Conservation (phyloP, 1,140 invertebrate species). For the Brachionus sp. region DNA sequence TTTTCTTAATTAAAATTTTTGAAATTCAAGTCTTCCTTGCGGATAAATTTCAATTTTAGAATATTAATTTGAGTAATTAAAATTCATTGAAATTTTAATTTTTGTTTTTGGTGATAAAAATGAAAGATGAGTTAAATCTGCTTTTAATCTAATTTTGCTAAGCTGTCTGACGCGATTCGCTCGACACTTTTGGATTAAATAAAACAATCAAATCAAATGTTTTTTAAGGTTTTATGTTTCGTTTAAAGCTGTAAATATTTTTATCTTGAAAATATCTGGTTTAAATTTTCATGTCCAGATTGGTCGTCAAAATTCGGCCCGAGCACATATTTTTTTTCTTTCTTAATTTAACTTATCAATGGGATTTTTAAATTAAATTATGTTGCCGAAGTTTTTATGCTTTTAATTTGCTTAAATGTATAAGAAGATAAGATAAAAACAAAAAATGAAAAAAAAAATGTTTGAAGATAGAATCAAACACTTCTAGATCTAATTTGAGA, state of each 20-base stretch:
- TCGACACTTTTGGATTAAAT: not conserved
- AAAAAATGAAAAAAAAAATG: not conserved
- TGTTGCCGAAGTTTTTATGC: not conserved
- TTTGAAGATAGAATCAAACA: not conserved
- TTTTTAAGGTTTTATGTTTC: conserved; percentile 13
- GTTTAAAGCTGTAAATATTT: conserved; percentile 13
- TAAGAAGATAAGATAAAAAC: not conserved
- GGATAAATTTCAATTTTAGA: not conserved
- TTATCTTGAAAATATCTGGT: not conserved
- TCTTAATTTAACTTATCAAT: not conserved
- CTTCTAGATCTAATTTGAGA: not conserved
- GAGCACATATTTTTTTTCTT: not conserved
- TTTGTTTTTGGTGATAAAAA: not conserved
- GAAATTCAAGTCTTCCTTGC: not conserved
- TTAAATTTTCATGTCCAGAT: not conserved
- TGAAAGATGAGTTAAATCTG: not conserved
- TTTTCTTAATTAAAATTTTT: not conserved
- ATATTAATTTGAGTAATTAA: not conserved
- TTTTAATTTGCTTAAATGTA: conserved; percentile 1
- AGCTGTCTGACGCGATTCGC: not conserved
- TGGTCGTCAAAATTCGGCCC: not conserved
- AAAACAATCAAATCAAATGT: not conserved
- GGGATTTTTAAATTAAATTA: not conserved
- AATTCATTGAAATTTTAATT: not conserved
- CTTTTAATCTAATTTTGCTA: not conserved